phyloP scores from a whole-genome alignment of 2,888 invertebrate genomes.

The Eupeodes latifasciatus region DNA sequence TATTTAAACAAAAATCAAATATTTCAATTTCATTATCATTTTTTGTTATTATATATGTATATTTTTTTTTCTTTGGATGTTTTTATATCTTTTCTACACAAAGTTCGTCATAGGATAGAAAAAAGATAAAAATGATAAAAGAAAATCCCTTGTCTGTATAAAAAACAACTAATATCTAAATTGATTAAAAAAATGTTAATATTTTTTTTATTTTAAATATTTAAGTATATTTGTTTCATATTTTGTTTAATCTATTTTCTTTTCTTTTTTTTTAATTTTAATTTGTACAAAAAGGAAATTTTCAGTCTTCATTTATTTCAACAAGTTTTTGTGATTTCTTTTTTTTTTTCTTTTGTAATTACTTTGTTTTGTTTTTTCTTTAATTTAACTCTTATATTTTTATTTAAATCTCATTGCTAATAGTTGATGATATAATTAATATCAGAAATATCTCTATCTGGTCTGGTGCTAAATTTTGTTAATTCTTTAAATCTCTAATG shows the following conservation, averaged over 20 bases:
- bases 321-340: slow-evolving; percentile 61
- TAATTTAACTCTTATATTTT: slow-evolving; percentile 45
- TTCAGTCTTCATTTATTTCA: slow-evolving; percentile 74
- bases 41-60: slow-evolving; percentile 7
- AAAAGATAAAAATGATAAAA: slow-evolving; percentile 35
- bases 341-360: slow-evolving; percentile 40
- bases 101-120: slow-evolving; percentile 44
- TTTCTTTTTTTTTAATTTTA: slow-evolving; percentile 61
- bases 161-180: slow-evolving; percentile 65
- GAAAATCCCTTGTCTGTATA: slow-evolving; percentile 59
- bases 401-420: slow-evolving; percentile 46
- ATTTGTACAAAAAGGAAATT: slow-evolving; percentile 74
- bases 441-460: slow-evolving; percentile 70
- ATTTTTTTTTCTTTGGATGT: slow-evolving; percentile 13
- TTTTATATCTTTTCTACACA: slow-evolving; percentile 46
- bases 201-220: slow-evolving; percentile 77
- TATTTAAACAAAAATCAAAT: slow-evolving; percentile 68
- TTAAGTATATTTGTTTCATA: slow-evolving; percentile 69
- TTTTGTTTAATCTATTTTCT: slow-evolving; percentile 53
- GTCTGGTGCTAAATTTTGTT: slow-evolving; percentile 51
- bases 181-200: slow-evolving; percentile 72
- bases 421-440: slow-evolving; percentile 68
- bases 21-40: slow-evolving; percentile 72
- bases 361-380: slow-evolving; percentile 29
- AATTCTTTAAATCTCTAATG: slow-evolving; percentile 58